Conservation (phyloP, 2,797 vertebrate genomes). For the Naso thynnoides region DNA sequence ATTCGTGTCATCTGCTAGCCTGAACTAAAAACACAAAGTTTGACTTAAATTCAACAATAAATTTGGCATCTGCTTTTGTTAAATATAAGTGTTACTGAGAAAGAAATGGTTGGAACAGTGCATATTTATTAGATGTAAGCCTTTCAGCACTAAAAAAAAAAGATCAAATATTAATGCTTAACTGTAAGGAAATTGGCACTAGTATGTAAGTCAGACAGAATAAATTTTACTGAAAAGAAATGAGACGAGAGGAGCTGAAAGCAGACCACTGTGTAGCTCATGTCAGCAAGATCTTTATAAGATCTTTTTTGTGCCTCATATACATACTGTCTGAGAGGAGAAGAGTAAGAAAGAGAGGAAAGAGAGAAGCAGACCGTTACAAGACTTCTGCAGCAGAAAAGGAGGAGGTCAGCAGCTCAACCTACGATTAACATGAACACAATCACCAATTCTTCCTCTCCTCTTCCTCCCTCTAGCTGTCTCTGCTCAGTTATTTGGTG, state of each 20-base stretch:
- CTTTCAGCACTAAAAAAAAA: not conserved
- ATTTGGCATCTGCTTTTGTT: too few species aligned
- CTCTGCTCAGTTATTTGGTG: not conserved
- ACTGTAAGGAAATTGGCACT: not conserved
- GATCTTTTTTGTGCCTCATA: conserved; percentile 20
- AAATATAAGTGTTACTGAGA: not conserved
- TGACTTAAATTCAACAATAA: too few species aligned
- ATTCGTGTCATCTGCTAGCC: too few species aligned
- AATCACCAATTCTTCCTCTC: not conserved
- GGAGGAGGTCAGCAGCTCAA: not conserved
- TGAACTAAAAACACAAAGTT: too few species aligned
- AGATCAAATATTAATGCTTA: not conserved
- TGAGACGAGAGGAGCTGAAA: not conserved
- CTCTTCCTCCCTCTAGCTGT: not conserved
- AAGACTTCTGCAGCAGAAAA: not conserved
- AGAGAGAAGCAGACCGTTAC: not conserved
- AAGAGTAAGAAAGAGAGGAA: not conserved
- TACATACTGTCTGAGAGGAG: conserved; percentile 11
- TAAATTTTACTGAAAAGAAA: not conserved
- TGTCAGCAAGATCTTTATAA: too few species aligned
- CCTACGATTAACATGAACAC: not conserved
- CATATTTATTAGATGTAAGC: not conserved
- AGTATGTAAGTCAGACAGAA: not conserved
- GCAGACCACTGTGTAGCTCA: not conserved
- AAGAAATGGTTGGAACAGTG: not conserved